Base-by-base conservation (phyloP, 2,888 invertebrate species). In the Agonopterix alstromeriana region DNA sequence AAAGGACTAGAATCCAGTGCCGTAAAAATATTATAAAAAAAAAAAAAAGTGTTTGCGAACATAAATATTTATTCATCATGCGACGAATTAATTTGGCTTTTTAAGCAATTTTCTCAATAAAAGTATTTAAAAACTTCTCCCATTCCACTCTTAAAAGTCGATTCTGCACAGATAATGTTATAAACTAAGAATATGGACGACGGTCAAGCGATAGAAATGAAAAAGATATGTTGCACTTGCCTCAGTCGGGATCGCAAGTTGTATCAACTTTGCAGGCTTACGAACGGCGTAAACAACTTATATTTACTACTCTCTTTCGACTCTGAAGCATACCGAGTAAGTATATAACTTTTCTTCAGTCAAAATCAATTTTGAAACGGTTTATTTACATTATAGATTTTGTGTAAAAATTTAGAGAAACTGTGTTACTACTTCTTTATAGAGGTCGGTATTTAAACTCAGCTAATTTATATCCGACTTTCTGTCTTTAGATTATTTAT, bases 141-240 rank as follows among this genome's bases (percentile, higher is more conserved):
- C 27, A 7, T 27, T 27, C 27, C 3, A 27, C 27, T 27, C 27
- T 27, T 0, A 5, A 27, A 27, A 27, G 27, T 5, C 5, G 5
- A 27, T 27, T 27, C 27, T 27, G 1, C 7, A 27, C 27, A 27
- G 5, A 27, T 27, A 27, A 27, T 27, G 27, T 27, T 27, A 27
- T 27, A 27, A 27, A 27, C 27, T 27, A 27, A 5, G 10, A 58
- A 49, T 35, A 77, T 78, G 78, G 69, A 74, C 14, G 70, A 72
- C 8, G 51, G 48, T 17, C 40, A 62, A 2, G 70, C 70, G 56
- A 43, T 50, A 27, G 49, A 55, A 2, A 47, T 78, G 49, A 77
- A 66, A 57, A 67, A 62, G 7, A 45, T 81, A 10, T 83, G 83
- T 53, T 82, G 82, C 58, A 80, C 80, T 0, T 84, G 84, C 55